A percentile compares a stretch with the other conserved stretches of the same genome.
phyloP scores from a whole-genome alignment of 2,113 vertebrate species.

The Himantopus leucocephalus region DNA sequence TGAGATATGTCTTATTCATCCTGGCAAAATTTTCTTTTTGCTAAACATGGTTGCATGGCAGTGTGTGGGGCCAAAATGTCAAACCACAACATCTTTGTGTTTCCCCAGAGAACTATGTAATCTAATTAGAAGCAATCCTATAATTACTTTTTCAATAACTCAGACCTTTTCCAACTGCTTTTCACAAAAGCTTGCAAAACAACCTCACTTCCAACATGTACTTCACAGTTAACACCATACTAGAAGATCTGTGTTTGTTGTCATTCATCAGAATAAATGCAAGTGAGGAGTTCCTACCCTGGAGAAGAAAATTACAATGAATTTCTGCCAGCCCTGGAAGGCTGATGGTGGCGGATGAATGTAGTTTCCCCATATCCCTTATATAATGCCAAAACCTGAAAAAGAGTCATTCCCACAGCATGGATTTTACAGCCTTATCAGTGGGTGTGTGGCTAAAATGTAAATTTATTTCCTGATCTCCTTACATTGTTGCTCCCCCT shows the following conservation, averaged over 20 bases:
- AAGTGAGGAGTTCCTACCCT: background rate
- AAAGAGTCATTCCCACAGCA: background rate
- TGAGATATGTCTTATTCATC: background rate
- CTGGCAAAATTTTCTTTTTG: background rate
- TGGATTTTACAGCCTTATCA: background rate
- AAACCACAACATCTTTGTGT: background rate
- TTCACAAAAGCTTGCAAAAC: background rate
- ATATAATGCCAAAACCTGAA: background rate
- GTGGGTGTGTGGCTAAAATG: background rate
- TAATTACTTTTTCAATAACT: slow-evolving; percentile 25
- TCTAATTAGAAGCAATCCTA: slow-evolving; percentile 9
- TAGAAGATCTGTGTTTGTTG: background rate
- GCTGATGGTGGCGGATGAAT: background rate
- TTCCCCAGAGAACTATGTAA: background rate
- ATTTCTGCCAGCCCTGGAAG: background rate
- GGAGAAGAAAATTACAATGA: background rate
- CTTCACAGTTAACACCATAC: background rate
- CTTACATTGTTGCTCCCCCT: background rate
- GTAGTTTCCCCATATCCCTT: background rate
- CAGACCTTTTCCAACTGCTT: background rate
- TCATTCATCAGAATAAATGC: background rate
- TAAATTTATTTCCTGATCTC: background rate
- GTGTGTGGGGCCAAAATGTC: background rate
- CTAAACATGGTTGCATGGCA: background rate
- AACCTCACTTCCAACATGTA: background rate